Evolutionary conservation across 2,797 vertebrate genomes (phyloP).

Genomic region (Pristis pectinata): DNA sequence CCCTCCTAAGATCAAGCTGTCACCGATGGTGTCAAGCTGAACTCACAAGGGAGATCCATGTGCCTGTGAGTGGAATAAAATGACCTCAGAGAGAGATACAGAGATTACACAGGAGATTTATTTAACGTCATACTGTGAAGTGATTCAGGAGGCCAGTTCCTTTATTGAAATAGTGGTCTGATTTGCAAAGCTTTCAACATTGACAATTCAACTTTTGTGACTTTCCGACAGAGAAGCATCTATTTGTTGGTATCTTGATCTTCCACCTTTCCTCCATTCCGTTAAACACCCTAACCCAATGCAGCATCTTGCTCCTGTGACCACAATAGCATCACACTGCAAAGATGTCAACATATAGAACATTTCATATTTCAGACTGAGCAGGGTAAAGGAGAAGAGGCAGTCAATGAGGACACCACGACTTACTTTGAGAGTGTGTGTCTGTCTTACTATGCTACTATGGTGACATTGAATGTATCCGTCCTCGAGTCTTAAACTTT

Average conservation of each 20-base stretch:
- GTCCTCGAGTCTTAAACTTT: too few species aligned
- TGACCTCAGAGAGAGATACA: not conserved
- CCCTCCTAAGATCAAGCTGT: not conserved
- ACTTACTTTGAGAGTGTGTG: not conserved
- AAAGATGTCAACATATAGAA: not conserved
- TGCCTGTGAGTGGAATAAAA: not conserved
- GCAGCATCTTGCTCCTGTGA: not conserved
- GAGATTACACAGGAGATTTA: not conserved
- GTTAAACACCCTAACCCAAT: not conserved
- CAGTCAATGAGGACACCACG: not conserved
- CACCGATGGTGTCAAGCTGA: not conserved
- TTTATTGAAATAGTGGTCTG: not conserved
- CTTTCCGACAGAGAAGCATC: not conserved
- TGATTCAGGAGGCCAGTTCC: not conserved
- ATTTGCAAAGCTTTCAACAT: not conserved
- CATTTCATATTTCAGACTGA: not conserved
- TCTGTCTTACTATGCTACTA: not conserved
- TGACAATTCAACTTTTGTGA: not conserved
- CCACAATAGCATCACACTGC: not conserved
- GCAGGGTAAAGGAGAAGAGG: not conserved
- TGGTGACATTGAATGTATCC: too few species aligned
- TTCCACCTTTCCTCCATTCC: not conserved
- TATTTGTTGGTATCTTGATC: not conserved
- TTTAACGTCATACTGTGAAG: not conserved
- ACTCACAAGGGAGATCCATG: not conserved